Evolutionary conservation across 2,113 vertebrate genomes (phyloP).

Genomic region (Narcine bancroftii): DNA sequence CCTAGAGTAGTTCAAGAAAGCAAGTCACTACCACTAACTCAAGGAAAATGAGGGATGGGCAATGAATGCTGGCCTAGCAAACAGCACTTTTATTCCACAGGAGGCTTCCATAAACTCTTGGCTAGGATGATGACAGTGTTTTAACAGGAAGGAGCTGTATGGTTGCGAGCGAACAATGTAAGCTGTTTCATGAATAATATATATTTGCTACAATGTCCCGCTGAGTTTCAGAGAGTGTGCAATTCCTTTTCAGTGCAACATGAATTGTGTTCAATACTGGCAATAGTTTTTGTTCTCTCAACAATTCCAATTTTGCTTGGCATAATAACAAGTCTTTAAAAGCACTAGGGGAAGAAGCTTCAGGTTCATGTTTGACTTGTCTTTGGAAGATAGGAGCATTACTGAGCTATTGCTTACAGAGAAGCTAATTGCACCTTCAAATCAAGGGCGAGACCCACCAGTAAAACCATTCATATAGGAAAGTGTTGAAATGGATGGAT

Average conservation of each 20-base stretch:
- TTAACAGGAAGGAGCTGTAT: too few relatives aligned
- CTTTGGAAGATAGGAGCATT: not conserved
- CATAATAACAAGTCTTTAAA: not conserved
- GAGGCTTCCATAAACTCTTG: too few relatives aligned
- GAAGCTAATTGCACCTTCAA: slow-evolving; percentile 18
- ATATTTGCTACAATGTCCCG: not conserved
- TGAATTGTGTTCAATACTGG: slow-evolving; percentile 46
- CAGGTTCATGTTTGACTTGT: slow-evolving; percentile 9
- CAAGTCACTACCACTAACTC: too few relatives aligned
- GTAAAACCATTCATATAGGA: not conserved
- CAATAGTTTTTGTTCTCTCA: slow-evolving; percentile 33
- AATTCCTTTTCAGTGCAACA: slow-evolving; percentile 46
- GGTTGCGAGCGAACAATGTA: too few relatives aligned
- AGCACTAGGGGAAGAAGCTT: not conserved
- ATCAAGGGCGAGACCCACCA: too few relatives aligned
- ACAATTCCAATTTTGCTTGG: slow-evolving; percentile 21
- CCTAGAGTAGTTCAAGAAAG: too few relatives aligned
- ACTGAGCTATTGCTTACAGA: not conserved
- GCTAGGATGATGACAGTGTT: too few relatives aligned
- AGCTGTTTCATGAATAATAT: too few relatives aligned
- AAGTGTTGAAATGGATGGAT: not conserved
- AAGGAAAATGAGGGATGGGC: too few relatives aligned
- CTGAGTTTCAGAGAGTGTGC: slow-evolving; percentile 42
- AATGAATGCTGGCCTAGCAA: too few relatives aligned
- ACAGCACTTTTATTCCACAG: too few relatives aligned